Evolutionary conservation across 2,797 vertebrate genomes (phyloP).

Genomic region (Columba guinea): DNA sequence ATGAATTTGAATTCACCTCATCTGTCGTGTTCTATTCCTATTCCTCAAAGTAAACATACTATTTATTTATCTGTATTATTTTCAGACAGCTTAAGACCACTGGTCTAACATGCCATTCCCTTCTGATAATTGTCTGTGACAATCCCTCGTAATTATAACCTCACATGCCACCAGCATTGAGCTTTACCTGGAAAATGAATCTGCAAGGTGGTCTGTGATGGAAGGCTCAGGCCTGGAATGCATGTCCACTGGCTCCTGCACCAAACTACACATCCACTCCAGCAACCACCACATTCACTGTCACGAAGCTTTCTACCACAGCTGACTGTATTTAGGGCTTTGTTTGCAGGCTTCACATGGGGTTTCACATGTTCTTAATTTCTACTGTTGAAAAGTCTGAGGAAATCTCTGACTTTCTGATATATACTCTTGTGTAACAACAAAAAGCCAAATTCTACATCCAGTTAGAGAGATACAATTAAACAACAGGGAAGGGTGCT

Average conservation of each 20-base stretch:
- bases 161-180: rapidly evolving
- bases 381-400: neutral
- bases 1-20: neutral
- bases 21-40: rapidly evolving
- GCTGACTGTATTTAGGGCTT: neutral
- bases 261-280: neutral
- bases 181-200: rapidly evolving
- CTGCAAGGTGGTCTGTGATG: neutral
- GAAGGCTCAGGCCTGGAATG: rapidly evolving
- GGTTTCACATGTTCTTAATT: neutral
- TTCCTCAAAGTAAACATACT: neutral
- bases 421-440: neutral
- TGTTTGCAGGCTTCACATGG: rapidly evolving
- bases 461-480: neutral
- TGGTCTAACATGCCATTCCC: neutral
- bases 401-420: neutral
- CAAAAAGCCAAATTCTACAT: neutral
- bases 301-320: too few species aligned
- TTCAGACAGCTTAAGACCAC: neutral
- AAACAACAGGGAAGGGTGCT: neutral
- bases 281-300: rapidly evolving
- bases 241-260: rapidly evolving
- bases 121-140: neutral
- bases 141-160: rapidly evolving
- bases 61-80: neutral